Base-by-base conservation (phyloP, 2,797 vertebrate species). In the Falco novaeseelandiae region DNA sequence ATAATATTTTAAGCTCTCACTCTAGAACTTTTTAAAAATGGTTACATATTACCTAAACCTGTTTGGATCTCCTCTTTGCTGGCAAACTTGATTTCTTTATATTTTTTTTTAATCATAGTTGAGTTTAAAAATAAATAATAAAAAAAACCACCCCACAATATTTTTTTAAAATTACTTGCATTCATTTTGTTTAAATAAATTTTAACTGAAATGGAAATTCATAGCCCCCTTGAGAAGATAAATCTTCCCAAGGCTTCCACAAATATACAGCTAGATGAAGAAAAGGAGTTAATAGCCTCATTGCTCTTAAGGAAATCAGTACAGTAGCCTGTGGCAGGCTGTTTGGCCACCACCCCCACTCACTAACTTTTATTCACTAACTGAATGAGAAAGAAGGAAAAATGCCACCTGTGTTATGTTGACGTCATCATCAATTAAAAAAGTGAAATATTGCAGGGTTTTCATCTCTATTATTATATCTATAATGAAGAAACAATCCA, bases 221-320 rank as follows among this genome's bases (percentile, higher is more conserved):
- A 34, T 42, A 49, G 1, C 3, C 2, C 5, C 5, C 2, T 6
- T 2, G 2, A 34, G n/a, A 59, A 79, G 4, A 9, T 22, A 58
- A 59, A 59, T 27, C 34, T 77, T 58, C 25, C 13, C 30, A 81
- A 55, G 34, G 14, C 59, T 78, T 86, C 57, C 59, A 26, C 48
- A 83, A 86, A 46, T 8, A 7, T 55, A 17, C 20, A 74, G 38
- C 15, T 44, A 46, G 52, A 48, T 18, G 54, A 25, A 77, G 20
- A 46, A 82, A 73, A 10, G 0, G 0, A 81, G 15, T 12, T 27
- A 40, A 63, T 5, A 67, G 1, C 8, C 17, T 46, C 36, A 21
- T 8, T 82, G 18, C 8, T 80, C 18, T 57, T 14, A 38, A 52
- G 44, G 8, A 65, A n/a, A 49, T 49, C 8, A 36, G n/a, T 6